phyloP scores from a whole-genome alignment of 2,797 vertebrate species.

The Coregonus ussuriensis region DNA sequence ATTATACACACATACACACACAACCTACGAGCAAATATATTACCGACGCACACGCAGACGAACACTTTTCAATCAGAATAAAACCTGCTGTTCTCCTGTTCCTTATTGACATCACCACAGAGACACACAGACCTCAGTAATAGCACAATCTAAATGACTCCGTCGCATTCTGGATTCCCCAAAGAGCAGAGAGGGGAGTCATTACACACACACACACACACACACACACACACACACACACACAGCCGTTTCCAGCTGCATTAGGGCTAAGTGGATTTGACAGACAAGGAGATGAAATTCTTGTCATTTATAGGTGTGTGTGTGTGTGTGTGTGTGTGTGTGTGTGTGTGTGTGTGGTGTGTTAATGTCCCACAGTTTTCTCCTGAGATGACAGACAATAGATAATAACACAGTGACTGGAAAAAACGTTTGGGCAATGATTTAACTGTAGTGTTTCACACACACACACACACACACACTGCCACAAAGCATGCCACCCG shows the following conservation, averaged over 20 bases:
- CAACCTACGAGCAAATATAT: too few species aligned
- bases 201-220: slow-evolving; percentile 16
- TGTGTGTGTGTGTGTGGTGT: slow-evolving; percentile 7
- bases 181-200: background rate
- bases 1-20: slow-evolving; percentile 1
- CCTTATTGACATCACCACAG: slow-evolving; percentile 42
- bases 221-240: slow-evolving; percentile 2
- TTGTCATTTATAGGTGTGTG: background rate
- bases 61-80: slow-evolving; percentile 33
- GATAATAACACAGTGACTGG: background rate
- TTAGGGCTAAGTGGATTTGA: slow-evolving; percentile 58
- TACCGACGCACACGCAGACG: background rate
- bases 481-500: too few species aligned
- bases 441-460: too few species aligned
- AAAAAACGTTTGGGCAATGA: too few species aligned
- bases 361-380: background rate
- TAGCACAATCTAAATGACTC: slow-evolving; percentile 41
- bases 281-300: slow-evolving; percentile 58
- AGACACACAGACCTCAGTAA: slow-evolving; percentile 12
- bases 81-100: slow-evolving; percentile 8
- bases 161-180: background rate
- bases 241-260: slow-evolving; percentile 35
- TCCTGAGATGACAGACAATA: slow-evolving; percentile 2
- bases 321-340: slow-evolving; percentile 4
- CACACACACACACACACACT: too few species aligned